phyloP scores from a whole-genome alignment of 1,140 invertebrate species.

The Brachionus rotundiformis region DNA sequence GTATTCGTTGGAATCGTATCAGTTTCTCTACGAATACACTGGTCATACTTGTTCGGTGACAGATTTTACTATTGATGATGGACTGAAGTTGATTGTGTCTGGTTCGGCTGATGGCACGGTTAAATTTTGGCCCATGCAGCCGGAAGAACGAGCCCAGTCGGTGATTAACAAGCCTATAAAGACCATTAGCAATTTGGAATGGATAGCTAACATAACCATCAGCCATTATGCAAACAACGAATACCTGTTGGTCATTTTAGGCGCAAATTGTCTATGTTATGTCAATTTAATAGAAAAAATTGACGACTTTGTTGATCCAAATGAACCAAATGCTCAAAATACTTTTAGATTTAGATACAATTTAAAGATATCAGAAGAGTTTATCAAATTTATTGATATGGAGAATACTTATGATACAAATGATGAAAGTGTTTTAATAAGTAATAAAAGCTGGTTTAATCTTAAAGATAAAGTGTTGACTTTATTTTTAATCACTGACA shows the following conservation, averaged over 20 bases:
- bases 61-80: slow-evolving; percentile 18
- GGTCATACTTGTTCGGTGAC: slow-evolving; percentile 44
- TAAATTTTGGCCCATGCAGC: slow-evolving; percentile 22
- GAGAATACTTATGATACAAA: not conserved
- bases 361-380: not conserved
- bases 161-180: not conserved
- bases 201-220: not conserved
- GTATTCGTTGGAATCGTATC: not conserved
- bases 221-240: not conserved
- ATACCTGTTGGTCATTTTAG: not conserved
- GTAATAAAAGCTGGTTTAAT: slow-evolving; percentile 35
- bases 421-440: not conserved
- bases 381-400: not conserved
- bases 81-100: slow-evolving; percentile 12
- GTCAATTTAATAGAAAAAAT: not conserved
- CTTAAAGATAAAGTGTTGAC: not conserved
- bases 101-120: slow-evolving; percentile 12
- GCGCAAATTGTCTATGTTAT: not conserved
- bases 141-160: not conserved
- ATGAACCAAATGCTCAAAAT: not conserved
- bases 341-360: not conserved
- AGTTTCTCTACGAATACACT: slow-evolving; percentile 27
- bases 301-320: not conserved
- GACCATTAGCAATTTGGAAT: not conserved
- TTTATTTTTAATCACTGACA: not conserved